These are phyloP conservation scores for Odocoileus virginianus DNA, from an alignment of 2,113 vertebrate genomes.

Conservation along the genomic window DNA sequence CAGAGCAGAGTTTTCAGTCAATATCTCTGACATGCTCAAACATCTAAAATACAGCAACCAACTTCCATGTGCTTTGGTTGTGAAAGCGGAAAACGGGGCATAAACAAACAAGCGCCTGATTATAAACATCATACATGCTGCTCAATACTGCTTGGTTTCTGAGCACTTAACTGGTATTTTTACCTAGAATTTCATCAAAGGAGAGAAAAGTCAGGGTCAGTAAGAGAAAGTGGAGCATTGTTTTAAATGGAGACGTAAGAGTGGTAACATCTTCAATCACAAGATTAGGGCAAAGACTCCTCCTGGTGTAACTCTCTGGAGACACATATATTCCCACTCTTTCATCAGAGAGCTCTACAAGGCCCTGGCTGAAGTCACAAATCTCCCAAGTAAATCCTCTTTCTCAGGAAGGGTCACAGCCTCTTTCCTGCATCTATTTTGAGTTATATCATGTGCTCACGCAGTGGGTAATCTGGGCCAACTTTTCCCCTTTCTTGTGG, in stretches of 20 bases:
- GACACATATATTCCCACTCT: background rate
- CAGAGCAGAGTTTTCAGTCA: conserved; percentile 63
- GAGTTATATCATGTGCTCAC: background rate
- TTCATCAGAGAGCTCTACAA: conserved; percentile 38
- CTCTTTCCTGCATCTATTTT: background rate
- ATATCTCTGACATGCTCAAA: conserved; percentile 66
- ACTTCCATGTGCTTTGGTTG: conserved; percentile 51
- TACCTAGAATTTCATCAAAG: background rate
- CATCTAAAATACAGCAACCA: conserved; percentile 64
- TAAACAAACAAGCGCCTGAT: conserved; percentile 14
- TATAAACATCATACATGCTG: background rate
- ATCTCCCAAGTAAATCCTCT: background rate
- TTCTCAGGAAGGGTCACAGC: background rate
- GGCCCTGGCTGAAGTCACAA: background rate
- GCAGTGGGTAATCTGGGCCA: background rate
- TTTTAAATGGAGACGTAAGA: conserved; percentile 52
- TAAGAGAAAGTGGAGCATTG: background rate
- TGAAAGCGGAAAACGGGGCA: conserved; percentile 42
- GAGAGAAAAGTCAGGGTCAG: conserved; percentile 39
- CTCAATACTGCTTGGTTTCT: conserved; percentile 56
- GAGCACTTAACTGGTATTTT: background rate
- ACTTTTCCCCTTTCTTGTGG: background rate
- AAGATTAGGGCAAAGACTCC: background rate
- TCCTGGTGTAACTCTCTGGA: conserved; percentile 27
- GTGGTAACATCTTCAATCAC: conserved; percentile 47